Evolutionary conservation across 2,797 vertebrate species (phyloP), one percentile per base, ranked within the genome.

Genomic region (Pagetopsis macropterus): DNA sequence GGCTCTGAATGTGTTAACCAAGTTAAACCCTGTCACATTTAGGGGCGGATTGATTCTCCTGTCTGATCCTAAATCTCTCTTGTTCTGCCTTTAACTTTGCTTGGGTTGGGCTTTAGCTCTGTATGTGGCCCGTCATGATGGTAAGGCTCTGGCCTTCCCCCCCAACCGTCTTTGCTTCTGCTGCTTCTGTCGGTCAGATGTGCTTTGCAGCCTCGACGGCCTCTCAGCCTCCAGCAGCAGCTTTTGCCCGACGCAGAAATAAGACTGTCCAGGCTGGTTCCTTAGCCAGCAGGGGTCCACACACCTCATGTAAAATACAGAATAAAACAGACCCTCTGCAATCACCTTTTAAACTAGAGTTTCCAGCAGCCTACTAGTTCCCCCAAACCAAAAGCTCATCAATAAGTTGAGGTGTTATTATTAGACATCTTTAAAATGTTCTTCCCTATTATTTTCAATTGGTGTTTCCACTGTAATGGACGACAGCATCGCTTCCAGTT

Each of bases 61-160:
- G 56, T 86, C 59, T 82, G 74, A 63, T 83, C 66, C 54, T 78
- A 81, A 88, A 90, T 67, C 78, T 90, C 78, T 92, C 41, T 56
- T 88, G 81, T 89, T 93, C 82, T 93, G 76, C 91, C 81, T 90
- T 79, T 87, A 67, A 80, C 83, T 87, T 76, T 81, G 76, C 66
- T 91, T 70, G 79, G 72, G 77, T 84, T 88, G 92, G 90, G 89
- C 86, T 88, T 82, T 91, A 95, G 94, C 92, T 95, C 85, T 92
- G 83, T 94, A 92, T 92, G 90, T 95, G 94, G 94, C 93, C 94
- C 83, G 93, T 90, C 76, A 89, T 93, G 86, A 94, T 94, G 94
- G 94, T 95, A 95, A 95, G 94, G 83, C 82, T 88, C 76, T 75
- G 86, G 79, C 74, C 75, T 74, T 83, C 52, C 80, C 63, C 33